A percentile compares a stretch with the other conserved stretches of the same genome.
These are phyloP conservation scores for Acrossocheilus fasciatus DNA, from an alignment of 2,797 vertebrate species.

Conservation along the genomic window DNA sequence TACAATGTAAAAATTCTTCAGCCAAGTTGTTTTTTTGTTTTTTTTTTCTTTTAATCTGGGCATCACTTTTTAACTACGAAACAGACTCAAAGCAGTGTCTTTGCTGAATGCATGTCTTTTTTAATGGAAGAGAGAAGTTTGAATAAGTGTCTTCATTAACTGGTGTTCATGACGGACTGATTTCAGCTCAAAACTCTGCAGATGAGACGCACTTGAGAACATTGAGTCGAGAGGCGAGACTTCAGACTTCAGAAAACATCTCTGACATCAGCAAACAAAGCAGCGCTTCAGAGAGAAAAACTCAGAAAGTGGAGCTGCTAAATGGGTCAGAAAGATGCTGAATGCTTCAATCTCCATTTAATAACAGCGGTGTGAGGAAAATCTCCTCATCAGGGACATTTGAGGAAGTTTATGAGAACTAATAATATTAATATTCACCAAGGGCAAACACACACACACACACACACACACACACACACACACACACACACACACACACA, in stretches of 20 bases:
- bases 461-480: background rate
- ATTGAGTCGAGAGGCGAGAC: background rate
- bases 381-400: slow-evolving; percentile 39
- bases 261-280: background rate
- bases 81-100: no score
- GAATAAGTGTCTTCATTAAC: background rate
- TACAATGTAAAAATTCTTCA: no score
- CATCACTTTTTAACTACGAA: no score
- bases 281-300: background rate
- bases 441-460: background rate
- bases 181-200: background rate
- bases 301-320: background rate
- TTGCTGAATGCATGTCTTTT: no score
- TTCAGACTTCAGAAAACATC: background rate
- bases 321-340: slow-evolving; percentile 32
- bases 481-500: background rate
- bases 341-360: slow-evolving; percentile 41
- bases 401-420: slow-evolving; percentile 17
- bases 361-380: slow-evolving; percentile 43
- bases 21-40: no score
- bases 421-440: background rate
- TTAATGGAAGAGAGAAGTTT: no score
- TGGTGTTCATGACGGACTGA: background rate
- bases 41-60: no score
- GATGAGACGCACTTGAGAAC: background rate